Evolutionary conservation across 92 coral and sea anemone species (phyloP), one percentile per base, ranked within the genome.

Genomic region (Epizoanthus rinbou): DNA sequence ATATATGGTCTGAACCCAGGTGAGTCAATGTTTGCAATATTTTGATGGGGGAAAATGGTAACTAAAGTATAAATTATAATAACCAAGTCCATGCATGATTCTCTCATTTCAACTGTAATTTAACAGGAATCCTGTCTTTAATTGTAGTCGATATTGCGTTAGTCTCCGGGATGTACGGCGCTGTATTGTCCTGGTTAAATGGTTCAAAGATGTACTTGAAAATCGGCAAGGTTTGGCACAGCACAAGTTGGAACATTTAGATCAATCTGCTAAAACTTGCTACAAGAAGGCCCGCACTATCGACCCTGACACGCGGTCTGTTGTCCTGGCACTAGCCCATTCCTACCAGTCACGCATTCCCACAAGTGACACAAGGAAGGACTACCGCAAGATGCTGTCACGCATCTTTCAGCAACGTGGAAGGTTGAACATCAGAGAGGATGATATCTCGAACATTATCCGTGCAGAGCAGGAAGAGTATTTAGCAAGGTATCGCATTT

Each of bases 121-220:
- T 43, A 43, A 43, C 9, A 43, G 9, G 9, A 43, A 6, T 43
- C 2, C 50, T 43, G 8, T 50, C 15, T 9, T 50, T 71, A 23
- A 4, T 78, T 62, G 71, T 10, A 90, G 78, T 72, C 94, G 89
- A 6, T 93, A 75, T 80, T 88, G 94, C 74, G 97, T 93, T 8
- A 93, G 97, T 73, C 79, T 93, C 56, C 91, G 97, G 54, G 97
- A 93, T 74, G 94, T 93, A 15, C 92, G 89, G 22, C 94, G 97
- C 47, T 93, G 97, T 74, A 93, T 88, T 72, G 84, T 90, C 31
- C 87, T 93, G 39, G 89, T 87, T 24, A 54, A 85, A n/a, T 91
- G 98, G 94, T 93, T 93, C 82, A 80, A 45, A 84, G 76, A 76
- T 21, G 79, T 78, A 43, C 82, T 88, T 18, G 33, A n/a, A 17